phyloP scores from a whole-genome alignment of 2,888 invertebrate species.

The Julus scandinavius region DNA sequence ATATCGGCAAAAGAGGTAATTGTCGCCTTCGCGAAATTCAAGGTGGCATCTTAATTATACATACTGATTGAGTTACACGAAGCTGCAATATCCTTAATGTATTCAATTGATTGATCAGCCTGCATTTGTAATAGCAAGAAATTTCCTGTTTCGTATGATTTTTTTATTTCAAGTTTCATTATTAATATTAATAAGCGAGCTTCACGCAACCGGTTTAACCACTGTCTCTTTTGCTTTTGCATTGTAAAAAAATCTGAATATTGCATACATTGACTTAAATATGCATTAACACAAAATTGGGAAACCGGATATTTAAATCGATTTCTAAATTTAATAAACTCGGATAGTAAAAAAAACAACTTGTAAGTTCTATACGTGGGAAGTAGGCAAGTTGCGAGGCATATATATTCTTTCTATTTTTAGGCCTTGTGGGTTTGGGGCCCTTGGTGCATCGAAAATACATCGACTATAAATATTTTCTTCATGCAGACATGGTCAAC shows the following conservation, averaged over 20 bases:
- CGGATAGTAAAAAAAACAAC: neutral
- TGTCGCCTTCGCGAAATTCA: conserved; percentile 7
- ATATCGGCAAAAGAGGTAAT: neutral
- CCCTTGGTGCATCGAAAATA: no score
- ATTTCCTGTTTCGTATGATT: neutral
- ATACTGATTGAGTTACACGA: neutral
- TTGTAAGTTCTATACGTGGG: neutral
- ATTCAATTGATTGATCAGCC: neutral
- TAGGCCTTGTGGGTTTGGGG: no score
- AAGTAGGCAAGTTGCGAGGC: no score
- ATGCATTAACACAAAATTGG: neutral
- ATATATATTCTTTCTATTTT: neutral
- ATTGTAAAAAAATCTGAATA: no score
- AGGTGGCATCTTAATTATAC: neutral
- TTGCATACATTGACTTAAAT: neutral
- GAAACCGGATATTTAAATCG: neutral
- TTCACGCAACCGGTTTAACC: neutral
- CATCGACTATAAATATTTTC: no score
- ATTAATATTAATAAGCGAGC: neutral
- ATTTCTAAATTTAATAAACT: neutral
- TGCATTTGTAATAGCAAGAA: neutral
- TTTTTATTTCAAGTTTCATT: neutral
- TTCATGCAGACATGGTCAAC: no score
- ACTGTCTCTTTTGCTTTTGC: neutral
- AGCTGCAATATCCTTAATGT: neutral